These are phyloP conservation scores for Myopa tessellatipennis DNA, from an alignment of 2,888 invertebrate species.

Conservation along the genomic window DNA sequence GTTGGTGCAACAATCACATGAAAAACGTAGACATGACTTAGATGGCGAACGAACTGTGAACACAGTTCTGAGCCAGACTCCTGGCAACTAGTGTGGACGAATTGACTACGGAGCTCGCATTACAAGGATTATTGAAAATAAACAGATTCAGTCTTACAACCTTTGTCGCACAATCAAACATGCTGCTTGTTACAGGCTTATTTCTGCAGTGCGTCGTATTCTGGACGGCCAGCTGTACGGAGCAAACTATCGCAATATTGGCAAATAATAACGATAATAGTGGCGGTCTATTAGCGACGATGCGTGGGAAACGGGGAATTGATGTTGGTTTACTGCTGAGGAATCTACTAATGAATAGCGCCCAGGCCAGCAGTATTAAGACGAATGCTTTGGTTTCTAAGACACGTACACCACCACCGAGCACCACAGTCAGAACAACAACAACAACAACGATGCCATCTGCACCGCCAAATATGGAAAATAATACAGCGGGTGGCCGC, in stretches of 20 bases:
- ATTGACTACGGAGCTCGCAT: background rate
- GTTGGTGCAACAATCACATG: slow-evolving; percentile 29
- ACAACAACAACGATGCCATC: slow-evolving; percentile 21
- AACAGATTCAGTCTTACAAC: background rate
- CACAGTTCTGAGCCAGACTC: slow-evolving; percentile 37
- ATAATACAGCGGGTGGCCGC: background rate
- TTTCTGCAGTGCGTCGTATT: background rate
- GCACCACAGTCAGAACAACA: slow-evolving; percentile 4
- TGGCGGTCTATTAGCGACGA: background rate
- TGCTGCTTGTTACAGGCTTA: background rate
- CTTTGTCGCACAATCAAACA: background rate
- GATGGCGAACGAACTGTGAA: slow-evolving; percentile 13
- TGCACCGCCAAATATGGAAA: background rate
- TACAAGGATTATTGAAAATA: background rate
- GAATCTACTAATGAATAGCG: slow-evolving; percentile 59
- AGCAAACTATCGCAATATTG: background rate
- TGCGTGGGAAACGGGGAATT: slow-evolving; percentile 54
- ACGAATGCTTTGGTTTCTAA: slow-evolving; percentile 43
- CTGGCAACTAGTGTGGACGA: slow-evolving; percentile 19
- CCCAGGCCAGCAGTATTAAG: slow-evolving; percentile 55
- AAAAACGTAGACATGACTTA: background rate
- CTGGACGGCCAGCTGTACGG: background rate
- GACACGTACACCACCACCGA: slow-evolving; percentile 23
- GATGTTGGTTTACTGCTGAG: slow-evolving; percentile 57
- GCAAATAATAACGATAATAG: background rate